These are phyloP conservation scores for Protobothrops mucrosquamatus DNA, from an alignment of 2,113 vertebrate species.

Conservation along the genomic window DNA sequence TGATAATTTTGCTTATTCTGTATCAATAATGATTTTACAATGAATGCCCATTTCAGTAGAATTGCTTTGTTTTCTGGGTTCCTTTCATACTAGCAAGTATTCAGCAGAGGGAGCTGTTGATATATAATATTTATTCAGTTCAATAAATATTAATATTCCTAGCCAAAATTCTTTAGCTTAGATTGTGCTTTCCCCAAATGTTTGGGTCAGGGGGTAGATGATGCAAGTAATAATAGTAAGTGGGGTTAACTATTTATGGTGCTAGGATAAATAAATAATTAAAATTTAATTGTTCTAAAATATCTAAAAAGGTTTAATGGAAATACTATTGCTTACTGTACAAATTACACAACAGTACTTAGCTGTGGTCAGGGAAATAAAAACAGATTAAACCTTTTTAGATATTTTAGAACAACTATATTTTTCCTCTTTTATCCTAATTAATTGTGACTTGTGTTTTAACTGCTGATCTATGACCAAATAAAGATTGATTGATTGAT, in stretches of 20 bases:
- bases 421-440: background rate
- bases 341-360: background rate
- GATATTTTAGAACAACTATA: background rate
- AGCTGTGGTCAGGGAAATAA: background rate
- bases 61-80: background rate
- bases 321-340: background rate
- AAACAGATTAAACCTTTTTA: background rate
- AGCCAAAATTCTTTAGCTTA: background rate
- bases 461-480: background rate
- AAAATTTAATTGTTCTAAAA: background rate
- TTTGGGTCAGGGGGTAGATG: background rate
- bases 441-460: background rate
- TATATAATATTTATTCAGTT: background rate
- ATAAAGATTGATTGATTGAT: background rate
- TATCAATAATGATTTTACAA: background rate
- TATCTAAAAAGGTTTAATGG: background rate
- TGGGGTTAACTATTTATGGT: background rate
- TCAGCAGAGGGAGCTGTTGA: background rate
- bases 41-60: background rate
- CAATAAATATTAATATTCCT: background rate
- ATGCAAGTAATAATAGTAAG: background rate
- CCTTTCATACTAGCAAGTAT: background rate
- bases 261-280: background rate
- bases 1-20: background rate
- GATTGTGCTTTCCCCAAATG: background rate